A percentile compares a stretch with the other conserved stretches of the same genome.
phyloP scores from a whole-genome alignment of 2,113 vertebrate species.

The Todiramphus chloris region DNA sequence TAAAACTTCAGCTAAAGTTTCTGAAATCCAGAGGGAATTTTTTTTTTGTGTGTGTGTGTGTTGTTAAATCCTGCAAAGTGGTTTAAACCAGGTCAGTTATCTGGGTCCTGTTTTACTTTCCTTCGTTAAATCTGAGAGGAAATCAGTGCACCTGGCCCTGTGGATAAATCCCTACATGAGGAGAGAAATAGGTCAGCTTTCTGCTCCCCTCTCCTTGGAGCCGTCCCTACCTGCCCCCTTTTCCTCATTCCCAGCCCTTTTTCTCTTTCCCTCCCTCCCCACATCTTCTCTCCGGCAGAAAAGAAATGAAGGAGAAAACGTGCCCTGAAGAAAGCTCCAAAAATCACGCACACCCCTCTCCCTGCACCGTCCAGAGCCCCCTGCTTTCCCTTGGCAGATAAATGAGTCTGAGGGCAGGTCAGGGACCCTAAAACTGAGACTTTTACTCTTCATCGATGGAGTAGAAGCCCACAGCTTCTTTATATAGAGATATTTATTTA shows the following conservation, averaged over 20 bases:
- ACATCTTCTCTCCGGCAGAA: not conserved
- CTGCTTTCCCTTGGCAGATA: not conserved
- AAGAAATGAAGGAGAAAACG: not conserved
- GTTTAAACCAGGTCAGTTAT: conserved; percentile 48
- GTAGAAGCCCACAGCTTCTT: not conserved
- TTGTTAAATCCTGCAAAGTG: not conserved
- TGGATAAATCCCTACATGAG: rapidly evolving
- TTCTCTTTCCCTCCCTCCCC: not conserved
- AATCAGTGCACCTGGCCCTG: not conserved
- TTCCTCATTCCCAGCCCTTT: not conserved
- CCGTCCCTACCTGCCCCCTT: rapidly evolving
- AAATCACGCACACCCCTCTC: not conserved
- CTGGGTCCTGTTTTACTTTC: not conserved
- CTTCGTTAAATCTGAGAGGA: not conserved
- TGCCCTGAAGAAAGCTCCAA: not conserved
- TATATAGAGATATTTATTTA: too few species aligned
- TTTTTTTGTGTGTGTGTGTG: not conserved
- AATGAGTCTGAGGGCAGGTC: not conserved
- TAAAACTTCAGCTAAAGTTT: conserved; percentile 53
- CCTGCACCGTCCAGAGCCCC: not conserved
- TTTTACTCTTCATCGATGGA: not conserved
- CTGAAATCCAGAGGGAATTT: not conserved
- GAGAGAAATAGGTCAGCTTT: not conserved
- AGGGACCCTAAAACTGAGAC: not conserved
- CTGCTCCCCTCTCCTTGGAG: not conserved